phyloP scores from a whole-genome alignment of 2,797 vertebrate genomes.

The Chloroceryle amazona region DNA sequence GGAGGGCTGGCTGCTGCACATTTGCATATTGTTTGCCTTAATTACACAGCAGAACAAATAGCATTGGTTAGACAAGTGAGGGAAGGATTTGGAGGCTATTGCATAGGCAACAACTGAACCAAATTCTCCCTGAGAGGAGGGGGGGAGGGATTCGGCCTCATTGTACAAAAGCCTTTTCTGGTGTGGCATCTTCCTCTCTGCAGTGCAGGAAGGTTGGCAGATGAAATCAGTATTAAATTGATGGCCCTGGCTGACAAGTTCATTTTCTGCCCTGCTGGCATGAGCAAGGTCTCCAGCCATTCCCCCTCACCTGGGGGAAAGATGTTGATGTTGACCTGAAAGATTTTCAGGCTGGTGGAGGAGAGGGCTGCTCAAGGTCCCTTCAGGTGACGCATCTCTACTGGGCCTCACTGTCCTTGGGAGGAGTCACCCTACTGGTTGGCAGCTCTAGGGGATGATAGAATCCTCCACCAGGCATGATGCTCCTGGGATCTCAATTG shows the following conservation, averaged over 20 bases:
- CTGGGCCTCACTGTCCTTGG: neutral
- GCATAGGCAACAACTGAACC: neutral
- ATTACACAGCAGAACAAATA: neutral
- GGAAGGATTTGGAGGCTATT: neutral
- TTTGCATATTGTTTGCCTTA: neutral
- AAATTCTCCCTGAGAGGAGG: neutral
- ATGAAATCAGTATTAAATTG: rapidly evolving
- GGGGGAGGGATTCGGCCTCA: neutral
- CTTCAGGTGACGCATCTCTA: neutral
- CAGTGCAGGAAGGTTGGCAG: neutral
- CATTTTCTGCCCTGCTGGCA: neutral
- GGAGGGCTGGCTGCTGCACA: neutral
- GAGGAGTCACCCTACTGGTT: neutral
- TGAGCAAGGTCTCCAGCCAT: neutral
- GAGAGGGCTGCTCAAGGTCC: neutral
- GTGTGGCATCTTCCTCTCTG: neutral
- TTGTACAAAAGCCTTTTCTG: neutral
- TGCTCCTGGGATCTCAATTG: neutral
- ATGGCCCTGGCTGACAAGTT: neutral
- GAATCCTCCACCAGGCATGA: neutral
- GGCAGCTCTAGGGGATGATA: neutral
- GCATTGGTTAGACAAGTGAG: neutral
- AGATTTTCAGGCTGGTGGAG: neutral
- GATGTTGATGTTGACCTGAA: neutral
- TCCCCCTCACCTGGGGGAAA: rapidly evolving